Evolutionary conservation across 1,140 invertebrate species (phyloP).

Genomic region (Drosophila hydei): DNA sequence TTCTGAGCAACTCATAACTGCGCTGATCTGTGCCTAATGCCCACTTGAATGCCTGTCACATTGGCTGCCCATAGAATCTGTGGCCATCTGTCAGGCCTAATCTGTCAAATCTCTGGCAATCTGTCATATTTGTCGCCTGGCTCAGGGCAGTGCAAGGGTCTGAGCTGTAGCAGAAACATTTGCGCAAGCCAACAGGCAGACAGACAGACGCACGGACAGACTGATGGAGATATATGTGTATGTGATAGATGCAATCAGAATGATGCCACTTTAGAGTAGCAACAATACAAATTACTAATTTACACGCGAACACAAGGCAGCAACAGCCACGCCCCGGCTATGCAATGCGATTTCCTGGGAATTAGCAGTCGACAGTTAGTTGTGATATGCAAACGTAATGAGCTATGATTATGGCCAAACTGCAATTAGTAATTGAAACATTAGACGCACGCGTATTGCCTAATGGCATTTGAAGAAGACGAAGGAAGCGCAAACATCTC

Average conservation of each 20-base stretch:
- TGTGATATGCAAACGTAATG: slow-evolving; percentile 55
- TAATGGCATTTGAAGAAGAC: slow-evolving; percentile 35
- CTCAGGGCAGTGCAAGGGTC: slow-evolving; percentile 7
- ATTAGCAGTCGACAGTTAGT: slow-evolving; percentile 17
- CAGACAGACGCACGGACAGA: slow-evolving; percentile 5
- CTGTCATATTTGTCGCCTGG: slow-evolving; percentile 12
- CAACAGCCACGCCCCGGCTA: slow-evolving; percentile 16
- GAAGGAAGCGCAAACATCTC: not conserved
- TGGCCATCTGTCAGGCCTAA: not conserved
- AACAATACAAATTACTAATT: slow-evolving; percentile 73
- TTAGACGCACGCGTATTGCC: slow-evolving; percentile 30
- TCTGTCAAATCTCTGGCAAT: not conserved
- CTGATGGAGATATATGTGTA: slow-evolving; percentile 13
- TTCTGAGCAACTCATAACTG: too few relatives aligned
- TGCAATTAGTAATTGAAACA: slow-evolving; percentile 72
- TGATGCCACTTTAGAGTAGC: slow-evolving; percentile 28
- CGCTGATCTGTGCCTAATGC: too few relatives aligned
- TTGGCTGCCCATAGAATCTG: not conserved
- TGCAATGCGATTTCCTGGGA: slow-evolving; percentile 12
- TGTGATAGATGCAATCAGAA: slow-evolving; percentile 45
- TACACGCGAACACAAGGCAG: slow-evolving; percentile 55
- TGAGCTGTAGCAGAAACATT: slow-evolving; percentile 9
- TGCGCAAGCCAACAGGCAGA: slow-evolving; percentile 11
- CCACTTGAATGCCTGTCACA: not conserved
- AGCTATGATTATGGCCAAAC: slow-evolving; percentile 57